Base-by-base conservation (phyloP, 2,113 vertebrate species). In the Ibidorhyncha struthersii region DNA sequence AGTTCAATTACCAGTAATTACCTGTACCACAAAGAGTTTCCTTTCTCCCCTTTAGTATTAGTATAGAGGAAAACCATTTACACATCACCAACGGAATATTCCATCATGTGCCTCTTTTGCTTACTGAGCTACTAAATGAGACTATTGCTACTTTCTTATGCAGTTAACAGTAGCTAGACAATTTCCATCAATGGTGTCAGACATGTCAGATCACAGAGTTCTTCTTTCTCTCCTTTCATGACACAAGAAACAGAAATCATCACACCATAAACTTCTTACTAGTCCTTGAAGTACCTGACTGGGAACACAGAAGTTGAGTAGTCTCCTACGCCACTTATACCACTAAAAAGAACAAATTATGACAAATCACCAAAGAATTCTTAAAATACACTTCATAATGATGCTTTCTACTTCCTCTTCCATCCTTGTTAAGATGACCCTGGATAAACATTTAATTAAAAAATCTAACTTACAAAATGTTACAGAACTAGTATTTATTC, bases 161-260 rank as follows among this genome's bases (percentile, higher is more conserved):
- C n/a, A 84, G 36, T 29, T 76, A 58, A 32, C 19, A 61, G 14
- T 21, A 93, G 63, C 80, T 90, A 49, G 20, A 72, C 40, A 89
- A 84, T 65, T 91, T 71, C 88, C 45, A 59, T 74, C 82, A 74
- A 1, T 20, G 47, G 29, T 55, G 63, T 94, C 62, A 94, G 52
- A 78, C 45, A 62, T 30, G 8, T 70, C 76, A 97, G 34, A 86
- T 69, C 72, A 81, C 0, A 73, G 22, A 87, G 47, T 38, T 67
- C 18, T 13, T 53, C 53, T 21, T 41, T 38, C 34, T 61, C 41
- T 76, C 70, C 56, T 78, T 92, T 93, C 41, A n/a, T 4, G 3
- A 89, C 66, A 96, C 58, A 84, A 82, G 71, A 55, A 95, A 91
- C 19, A 82, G 50, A 55, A 77, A 83, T 94, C 58, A 82, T 61